Conservation (phyloP, 2,797 vertebrate species). For the Anguilla megastoma region DNA sequence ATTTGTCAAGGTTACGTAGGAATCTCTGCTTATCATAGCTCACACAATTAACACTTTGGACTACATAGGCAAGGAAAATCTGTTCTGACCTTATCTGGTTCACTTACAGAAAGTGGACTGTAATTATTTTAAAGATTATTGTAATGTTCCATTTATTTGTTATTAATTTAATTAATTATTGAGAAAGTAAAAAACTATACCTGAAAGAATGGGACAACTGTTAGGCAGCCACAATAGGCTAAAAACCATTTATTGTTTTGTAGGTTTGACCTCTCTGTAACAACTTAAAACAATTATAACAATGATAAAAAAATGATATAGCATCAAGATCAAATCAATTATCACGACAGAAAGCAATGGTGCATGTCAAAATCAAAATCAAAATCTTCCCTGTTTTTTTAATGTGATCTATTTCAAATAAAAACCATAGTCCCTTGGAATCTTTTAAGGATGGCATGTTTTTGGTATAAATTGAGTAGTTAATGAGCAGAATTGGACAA, state of each 20-base stretch:
- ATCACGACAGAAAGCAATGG: slow-evolving; percentile 22
- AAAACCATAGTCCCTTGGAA: slow-evolving; percentile 32
- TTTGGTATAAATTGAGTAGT: slow-evolving; percentile 23
- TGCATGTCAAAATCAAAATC: slow-evolving; percentile 10
- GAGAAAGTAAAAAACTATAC: background rate
- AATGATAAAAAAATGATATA: slow-evolving; percentile 21
- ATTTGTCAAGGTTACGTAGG: background rate
- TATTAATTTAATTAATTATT: slow-evolving; percentile 22
- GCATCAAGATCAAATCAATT: slow-evolving; percentile 21
- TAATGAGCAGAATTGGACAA: background rate
- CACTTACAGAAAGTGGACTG: background rate
- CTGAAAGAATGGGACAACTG: background rate
- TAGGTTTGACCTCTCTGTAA: slow-evolving; percentile 7
- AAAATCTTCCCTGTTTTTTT: slow-evolving; percentile 16
- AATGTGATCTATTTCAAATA: slow-evolving; percentile 29
- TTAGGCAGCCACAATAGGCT: background rate
- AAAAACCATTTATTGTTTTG: background rate
- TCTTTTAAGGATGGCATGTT: slow-evolving; percentile 25
- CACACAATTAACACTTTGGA: background rate
- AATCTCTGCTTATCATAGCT: background rate
- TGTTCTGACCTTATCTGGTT: background rate
- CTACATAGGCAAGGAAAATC: background rate
- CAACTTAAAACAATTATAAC: slow-evolving; percentile 6
- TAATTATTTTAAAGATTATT: background rate
- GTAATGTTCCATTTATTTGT: slow-evolving; percentile 9